Evolutionary conservation across 2,797 vertebrate species (phyloP), one percentile per base, ranked within the genome.

Genomic region (Dicrostonyx torquatus): DNA sequence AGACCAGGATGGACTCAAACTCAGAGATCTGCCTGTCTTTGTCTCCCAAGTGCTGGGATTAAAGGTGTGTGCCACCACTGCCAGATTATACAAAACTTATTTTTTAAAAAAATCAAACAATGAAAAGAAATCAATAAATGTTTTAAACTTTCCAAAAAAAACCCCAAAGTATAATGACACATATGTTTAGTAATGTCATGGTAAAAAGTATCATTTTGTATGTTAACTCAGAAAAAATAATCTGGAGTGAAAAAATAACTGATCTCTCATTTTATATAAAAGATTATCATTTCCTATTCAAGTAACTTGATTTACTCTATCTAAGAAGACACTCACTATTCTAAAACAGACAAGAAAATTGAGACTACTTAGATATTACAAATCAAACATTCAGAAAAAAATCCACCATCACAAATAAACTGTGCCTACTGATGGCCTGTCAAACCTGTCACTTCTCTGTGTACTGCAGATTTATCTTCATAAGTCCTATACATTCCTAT

Each of bases 381-480:
- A 20, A 34, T 77, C 50, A 90, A 89, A 91, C 62, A 60, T 75
- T 70, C 43, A 82, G 79, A 26, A 31, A 96, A 96, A 70, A 94
- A 94, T 45, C 68, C 48, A 68, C 11, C 68, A 62, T 24, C 9
- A n/a, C 22, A 75, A 87, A 75, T 58, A 87, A 77, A 68, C 6
- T 89, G 11, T 24, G 24, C 26, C 11, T 76, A 86, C 5, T n/a
- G 60, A 2, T 0, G 2, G 55, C 53, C 24, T 55, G 76, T 53
- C 43, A 20, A 62, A 79, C 24, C n/a, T 86, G 18, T 48, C 45
- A 22, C 15, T 58, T 76, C 9, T 91, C 77, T 14, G 0, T 20
- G 26, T 64, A 78, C n/a, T 24, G 66, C 8, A 13, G 40, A 68
- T 17, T 83, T 88, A 83, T 90, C 68, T 82, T 34, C 75, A 86